Base-by-base conservation (phyloP, 2,113 vertebrate species). In the Elaphurus davidianus region DNA sequence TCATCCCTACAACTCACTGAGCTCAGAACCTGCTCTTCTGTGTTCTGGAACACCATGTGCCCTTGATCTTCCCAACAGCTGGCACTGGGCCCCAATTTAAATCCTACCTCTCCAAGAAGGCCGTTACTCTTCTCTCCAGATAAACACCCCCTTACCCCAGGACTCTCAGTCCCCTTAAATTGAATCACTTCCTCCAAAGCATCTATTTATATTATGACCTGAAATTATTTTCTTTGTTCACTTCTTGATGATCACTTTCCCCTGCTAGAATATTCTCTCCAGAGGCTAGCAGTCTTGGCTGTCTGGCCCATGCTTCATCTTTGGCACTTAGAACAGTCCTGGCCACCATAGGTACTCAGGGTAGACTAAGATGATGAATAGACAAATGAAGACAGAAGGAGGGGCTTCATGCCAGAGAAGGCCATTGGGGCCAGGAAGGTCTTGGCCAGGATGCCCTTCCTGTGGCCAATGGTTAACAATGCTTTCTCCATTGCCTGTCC, bases 381-480 rank as follows among this genome's bases (percentile, higher is more conserved):
- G 57, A n/a, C 0, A 3, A 3, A 45, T 4, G 67, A n/a, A 30
- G 11, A 57, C 55, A 40, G 15, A 33, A 45, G 59, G 15, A 47
- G 30, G 79, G 81, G 47, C 85, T 57, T 52, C 43, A 11, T 25
- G 62, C 43, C 30, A 57, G n/a, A 23, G 11, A 21, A n/a, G 71
- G 43, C 55, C 83, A 19, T 0, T n/a, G 4, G 33, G 82, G 64
- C 52, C 54, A 64, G 36, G 50, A 30, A n/a, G 60, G 55, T 28
- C 33, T 83, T 2, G 1, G 54, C 60, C 83, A 50, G 28, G 87
- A 30, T 10, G 64, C 45, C 87, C 47, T 60, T 71, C 36, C 67
- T 28, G 33, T 25, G 4, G n/a, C 43, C 74, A 2, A 4, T 0
- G 0, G 43, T 67, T 54, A 45, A 28, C 19, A 30, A 50, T 50